Conservation (phyloP, 2,888 invertebrate species). For the Hirtodrosophila duncani region DNA sequence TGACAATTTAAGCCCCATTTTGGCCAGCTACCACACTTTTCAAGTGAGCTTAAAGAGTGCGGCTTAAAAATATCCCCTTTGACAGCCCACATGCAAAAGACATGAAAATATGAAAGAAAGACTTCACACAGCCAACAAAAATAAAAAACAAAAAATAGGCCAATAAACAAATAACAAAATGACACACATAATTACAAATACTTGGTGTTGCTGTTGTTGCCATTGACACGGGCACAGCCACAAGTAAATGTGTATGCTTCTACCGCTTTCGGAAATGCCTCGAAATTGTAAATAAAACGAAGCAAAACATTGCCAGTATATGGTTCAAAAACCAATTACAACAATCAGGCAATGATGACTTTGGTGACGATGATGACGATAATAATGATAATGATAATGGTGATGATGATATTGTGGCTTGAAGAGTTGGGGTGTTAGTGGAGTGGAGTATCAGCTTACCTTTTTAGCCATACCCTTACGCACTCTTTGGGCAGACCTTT, state of each 20-base stretch:
- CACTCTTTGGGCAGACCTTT: conserved; percentile 11
- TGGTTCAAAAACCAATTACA: conserved; percentile 18
- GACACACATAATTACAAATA: conserved; percentile 38
- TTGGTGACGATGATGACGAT: too few species aligned
- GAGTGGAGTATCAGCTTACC: too few species aligned
- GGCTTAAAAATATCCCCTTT: conserved; percentile 18
- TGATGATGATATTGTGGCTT: too few species aligned
- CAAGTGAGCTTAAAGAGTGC: too few species aligned
- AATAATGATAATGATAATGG: too few species aligned
- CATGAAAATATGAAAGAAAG: too few species aligned
- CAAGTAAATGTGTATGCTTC: conserved; percentile 27
- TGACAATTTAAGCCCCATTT: too few species aligned
- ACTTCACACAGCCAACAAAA: conserved; percentile 29
- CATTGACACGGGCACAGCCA: too few species aligned
- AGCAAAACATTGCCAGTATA: background rate
- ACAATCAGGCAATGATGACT: too few species aligned
- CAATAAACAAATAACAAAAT: conserved; percentile 32
- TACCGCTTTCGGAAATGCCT: conserved; percentile 39
- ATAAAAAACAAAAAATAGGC: conserved; percentile 29
- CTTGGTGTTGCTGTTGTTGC: conserved; percentile 9
- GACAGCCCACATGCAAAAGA: conserved; percentile 28
- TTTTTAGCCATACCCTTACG: too few species aligned
- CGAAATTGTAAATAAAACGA: conserved; percentile 35
- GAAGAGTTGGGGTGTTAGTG: too few species aligned
- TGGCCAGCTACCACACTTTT: too few species aligned